phyloP scores from a whole-genome alignment of 2,888 invertebrate species.

The Ormyrus rosae region DNA sequence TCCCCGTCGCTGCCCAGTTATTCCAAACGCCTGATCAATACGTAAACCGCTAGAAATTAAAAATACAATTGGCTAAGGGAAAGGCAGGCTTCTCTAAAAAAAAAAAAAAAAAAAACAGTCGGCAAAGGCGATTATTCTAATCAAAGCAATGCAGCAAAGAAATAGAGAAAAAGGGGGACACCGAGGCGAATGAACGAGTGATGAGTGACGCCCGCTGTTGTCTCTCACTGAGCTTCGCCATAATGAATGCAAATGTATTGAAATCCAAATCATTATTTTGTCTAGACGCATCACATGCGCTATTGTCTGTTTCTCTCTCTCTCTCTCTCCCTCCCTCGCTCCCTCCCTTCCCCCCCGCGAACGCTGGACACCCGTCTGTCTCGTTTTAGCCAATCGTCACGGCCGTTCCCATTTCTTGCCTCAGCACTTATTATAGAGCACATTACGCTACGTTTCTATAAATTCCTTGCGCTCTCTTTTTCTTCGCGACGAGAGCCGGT shows the following conservation, averaged over 20 bases:
- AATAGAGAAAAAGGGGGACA: conserved; percentile 40
- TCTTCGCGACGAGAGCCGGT: no score
- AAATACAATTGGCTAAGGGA: no score
- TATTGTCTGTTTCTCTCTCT: conserved; percentile 63
- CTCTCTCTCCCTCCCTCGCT: no score
- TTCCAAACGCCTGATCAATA: no score
- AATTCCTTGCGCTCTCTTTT: not conserved
- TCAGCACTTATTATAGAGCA: conserved; percentile 20
- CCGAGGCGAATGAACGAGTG: conserved; percentile 39
- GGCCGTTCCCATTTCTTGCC: conserved; percentile 17
- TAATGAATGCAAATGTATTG: conserved; percentile 74
- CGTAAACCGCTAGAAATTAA: no score
- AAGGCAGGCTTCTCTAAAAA: no score
- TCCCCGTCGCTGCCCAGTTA: no score
- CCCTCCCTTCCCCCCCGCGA: no score
- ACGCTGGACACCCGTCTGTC: conserved; percentile 41
- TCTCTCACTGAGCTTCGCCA: conserved; percentile 21
- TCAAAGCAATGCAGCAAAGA: conserved; percentile 12
- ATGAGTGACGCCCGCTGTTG: conserved; percentile 45
- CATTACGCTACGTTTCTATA: not conserved
- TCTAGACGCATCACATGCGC: conserved; percentile 73
- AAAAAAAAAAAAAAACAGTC: no score
- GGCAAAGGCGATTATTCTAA: conserved; percentile 14
- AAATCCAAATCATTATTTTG: conserved; percentile 75
- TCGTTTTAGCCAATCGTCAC: conserved; percentile 32